Evolutionary conservation across 2,797 vertebrate genomes (phyloP).

Genomic region (Darevskia nairensis): DNA sequence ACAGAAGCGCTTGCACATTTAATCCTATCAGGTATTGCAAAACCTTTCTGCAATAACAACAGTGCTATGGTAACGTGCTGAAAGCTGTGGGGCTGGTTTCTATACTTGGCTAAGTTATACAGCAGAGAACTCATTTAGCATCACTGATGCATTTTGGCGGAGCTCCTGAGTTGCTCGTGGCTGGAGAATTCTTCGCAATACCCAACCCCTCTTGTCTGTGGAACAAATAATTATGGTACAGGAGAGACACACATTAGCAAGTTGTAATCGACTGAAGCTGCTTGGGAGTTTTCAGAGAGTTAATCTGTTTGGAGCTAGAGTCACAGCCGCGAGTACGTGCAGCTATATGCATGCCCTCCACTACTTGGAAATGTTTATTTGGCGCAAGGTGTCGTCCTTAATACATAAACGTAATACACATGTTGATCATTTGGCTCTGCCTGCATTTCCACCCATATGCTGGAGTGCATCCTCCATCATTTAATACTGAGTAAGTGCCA

Average conservation of each 20-base stretch:
- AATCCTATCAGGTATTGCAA: constrained; percentile 43
- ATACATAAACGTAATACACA: constrained; percentile 28
- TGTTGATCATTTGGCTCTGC: constrained; percentile 18
- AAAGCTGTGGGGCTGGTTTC: constrained; percentile 43
- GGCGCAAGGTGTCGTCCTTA: constrained; percentile 26
- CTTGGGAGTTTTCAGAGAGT: constrained; percentile 51
- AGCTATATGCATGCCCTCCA: neutral
- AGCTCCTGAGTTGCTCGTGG: constrained; percentile 51
- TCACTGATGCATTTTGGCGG: constrained; percentile 51
- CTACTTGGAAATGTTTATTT: constrained; percentile 34
- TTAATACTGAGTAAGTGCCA: constrained; percentile 26
- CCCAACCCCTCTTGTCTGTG: constrained; percentile 48
- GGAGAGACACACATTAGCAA: constrained; percentile 52
- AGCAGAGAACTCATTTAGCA: constrained; percentile 57
- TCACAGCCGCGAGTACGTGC: constrained; percentile 21
- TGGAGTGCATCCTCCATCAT: neutral
- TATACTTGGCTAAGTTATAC: constrained; percentile 41
- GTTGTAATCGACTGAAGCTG: constrained; percentile 52
- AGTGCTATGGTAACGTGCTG: constrained; percentile 11
- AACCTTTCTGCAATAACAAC: constrained; percentile 43
- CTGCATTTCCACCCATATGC: constrained; percentile 2
- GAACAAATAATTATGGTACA: constrained; percentile 66
- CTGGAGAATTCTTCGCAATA: constrained; percentile 63
- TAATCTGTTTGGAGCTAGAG: constrained; percentile 55
- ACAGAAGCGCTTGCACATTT: constrained; percentile 19